Conservation (phyloP, 1,140 invertebrate species). For the Bradysia coprophila region DNA sequence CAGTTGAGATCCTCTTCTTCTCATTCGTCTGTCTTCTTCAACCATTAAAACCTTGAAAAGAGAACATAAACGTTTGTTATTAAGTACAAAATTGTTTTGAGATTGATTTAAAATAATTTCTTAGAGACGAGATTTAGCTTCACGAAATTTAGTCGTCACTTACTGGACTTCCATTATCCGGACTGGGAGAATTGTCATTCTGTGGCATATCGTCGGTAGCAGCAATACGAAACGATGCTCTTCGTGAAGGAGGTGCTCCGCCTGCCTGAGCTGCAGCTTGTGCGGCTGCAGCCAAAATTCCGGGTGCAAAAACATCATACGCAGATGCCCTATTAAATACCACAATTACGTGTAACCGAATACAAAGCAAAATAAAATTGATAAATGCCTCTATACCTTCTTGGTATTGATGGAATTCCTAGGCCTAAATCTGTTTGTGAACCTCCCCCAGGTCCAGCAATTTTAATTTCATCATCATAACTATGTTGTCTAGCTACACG, state of each 20-base stretch:
- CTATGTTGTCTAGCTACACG: constrained; percentile 54
- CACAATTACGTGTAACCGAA: background rate
- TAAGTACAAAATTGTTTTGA: no score
- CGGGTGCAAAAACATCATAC: constrained; percentile 50
- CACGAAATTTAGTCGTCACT: no score
- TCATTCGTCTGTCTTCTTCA: constrained; percentile 51
- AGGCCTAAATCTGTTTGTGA: constrained; percentile 26
- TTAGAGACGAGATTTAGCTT: no score
- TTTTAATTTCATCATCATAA: constrained; percentile 54
- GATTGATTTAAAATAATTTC: no score
- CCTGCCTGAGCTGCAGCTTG: constrained; percentile 19
- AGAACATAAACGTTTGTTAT: no score
- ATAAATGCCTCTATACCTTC: constrained; percentile 25
- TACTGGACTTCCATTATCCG: constrained; percentile 24
- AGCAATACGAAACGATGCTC: constrained; percentile 46
- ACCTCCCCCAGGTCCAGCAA: constrained; percentile 15
- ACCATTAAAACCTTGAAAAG: no score
- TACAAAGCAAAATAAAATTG: background rate
- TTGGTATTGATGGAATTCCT: constrained; percentile 43
- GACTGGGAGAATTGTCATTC: constrained; percentile 30
- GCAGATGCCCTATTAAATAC: constrained; percentile 42
- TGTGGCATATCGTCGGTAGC: constrained; percentile 29
- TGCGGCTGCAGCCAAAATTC: constrained; percentile 13
- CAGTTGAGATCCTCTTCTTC: constrained; percentile 58
- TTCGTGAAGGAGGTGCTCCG: constrained; percentile 26